Base-by-base conservation (phyloP, 1,140 invertebrate species). In the Caenorhabditis brenneri region DNA sequence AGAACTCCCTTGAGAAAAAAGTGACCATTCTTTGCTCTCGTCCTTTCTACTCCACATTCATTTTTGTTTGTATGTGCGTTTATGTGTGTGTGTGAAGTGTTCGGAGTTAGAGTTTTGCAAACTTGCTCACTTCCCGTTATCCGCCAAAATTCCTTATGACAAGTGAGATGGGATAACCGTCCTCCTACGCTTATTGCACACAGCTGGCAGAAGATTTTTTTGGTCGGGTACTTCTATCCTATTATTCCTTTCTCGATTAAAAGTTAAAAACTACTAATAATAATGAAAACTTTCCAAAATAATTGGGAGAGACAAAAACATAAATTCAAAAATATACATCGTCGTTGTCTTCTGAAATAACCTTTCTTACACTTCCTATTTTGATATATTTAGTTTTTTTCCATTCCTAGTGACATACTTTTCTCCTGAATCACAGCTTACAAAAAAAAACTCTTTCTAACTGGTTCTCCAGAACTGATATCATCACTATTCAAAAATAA, bases 51-150 rank as follows among this genome's bases (percentile, higher is more conserved):
- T 2, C 12, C 0, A 6, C 65, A 74, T 42, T 24, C 27, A 15
- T 42, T 46, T 74, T 65, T 65, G 33, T 39, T 36, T 33, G 58
- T 65, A 39, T 65, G 58, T 74, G 65, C 36, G 29, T 24, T 42
- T 58, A 58, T 74, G 65, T 42, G 65, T 36, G 58, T 65, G 65
- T 42, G 65, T 74, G 36, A 74, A 74, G 65, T 74, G 65, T 74
- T 74, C 65, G 65, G 27, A 74, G 58, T 33, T 65, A 36, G 58
- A 29, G 58, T 74, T 74, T 74, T 74, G 65, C 33, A 74, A 74
- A 46, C 36, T 74, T 42, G 65, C 65, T 42, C 65, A 12, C 19
- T 65, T 65, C 65, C 19, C 58, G 16, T 6, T 74, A 42, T 74
- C 65, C 36, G 65, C 65, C 36, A 46, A 74, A 65, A 42, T 74